Base-by-base conservation (phyloP, 2,888 invertebrate genomes). In the Perdita meconis region DNA sequence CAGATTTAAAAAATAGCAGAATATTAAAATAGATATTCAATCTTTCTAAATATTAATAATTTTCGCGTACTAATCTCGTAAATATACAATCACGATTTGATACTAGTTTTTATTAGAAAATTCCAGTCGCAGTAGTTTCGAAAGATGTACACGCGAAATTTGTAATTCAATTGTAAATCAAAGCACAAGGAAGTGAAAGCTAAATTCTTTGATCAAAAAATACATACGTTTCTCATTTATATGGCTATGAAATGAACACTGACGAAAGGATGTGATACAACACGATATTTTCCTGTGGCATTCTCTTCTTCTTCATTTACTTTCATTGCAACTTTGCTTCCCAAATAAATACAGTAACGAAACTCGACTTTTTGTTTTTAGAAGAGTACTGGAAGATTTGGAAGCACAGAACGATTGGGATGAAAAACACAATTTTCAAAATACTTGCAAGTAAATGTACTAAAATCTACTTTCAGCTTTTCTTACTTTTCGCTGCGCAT, bases 351-450 rank as follows among this genome's bases (percentile, higher is more conserved):
- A 50, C 26, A 60, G 64, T 78, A 77, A 77, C 59, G 22, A 47
- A 36, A 42, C 34, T 38, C 24, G 56, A 57, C 77, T 53, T 80
- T 82, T 82, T 80, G 65, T 74, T 83, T 82, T 47, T 82, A 83
- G 83, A 81, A 82, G 57, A 77, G 53, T 80, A 68, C 72, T 77
- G 73, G 78, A 83, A 61, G 68, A 82, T 71, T 71, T 59, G 68
- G 82, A 82, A 74, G 56, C 55, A 59, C 73, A 78, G 51, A 64
- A 70, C 42, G 51, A 60, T 60, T 71, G 77, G 80, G 70, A 80
- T 40, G 73, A 74, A 59, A 68, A 51, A 56, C 64, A 50, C 64
- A 67, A 68, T 77, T 74, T 57, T 71, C 60, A 65, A 82, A 81
- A 60, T 70, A 16, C 57, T 74, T 65, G 67, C 70, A 69, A 79